Conservation (phyloP, 2,113 vertebrate genomes). For the Monopterus albus region DNA sequence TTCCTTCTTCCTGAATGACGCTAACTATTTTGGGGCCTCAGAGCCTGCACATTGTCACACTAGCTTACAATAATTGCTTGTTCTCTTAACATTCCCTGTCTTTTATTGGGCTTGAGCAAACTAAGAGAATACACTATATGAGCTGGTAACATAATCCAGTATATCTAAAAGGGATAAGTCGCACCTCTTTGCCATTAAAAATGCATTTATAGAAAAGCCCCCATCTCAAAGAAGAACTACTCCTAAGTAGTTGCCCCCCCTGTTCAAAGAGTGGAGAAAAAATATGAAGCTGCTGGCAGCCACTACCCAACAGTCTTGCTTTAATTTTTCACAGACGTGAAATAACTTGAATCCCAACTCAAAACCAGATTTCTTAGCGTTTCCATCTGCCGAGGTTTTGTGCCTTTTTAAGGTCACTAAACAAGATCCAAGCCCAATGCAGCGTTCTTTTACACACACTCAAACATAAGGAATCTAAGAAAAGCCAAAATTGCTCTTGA, state of each 20-base stretch:
- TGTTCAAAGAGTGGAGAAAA: constrained; percentile 44
- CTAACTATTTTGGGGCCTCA: constrained; percentile 38
- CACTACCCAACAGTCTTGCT: neutral
- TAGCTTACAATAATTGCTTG: constrained; percentile 61
- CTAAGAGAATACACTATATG: constrained; percentile 26
- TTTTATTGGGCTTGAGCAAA: constrained; percentile 23
- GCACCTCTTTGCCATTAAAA: constrained; percentile 65
- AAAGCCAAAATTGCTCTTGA: constrained; percentile 18
- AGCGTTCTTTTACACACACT: constrained; percentile 37
- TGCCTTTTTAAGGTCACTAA: constrained; percentile 2
- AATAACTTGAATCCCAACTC: neutral
- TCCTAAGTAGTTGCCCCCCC: constrained; percentile 44
- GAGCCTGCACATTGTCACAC: constrained; percentile 38
- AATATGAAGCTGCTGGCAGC: constrained; percentile 5
- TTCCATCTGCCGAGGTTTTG: neutral
- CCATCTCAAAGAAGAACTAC: constrained; percentile 13
- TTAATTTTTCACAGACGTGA: constrained; percentile 22
- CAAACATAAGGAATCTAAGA: constrained; percentile 31
- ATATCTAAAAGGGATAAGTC: constrained; percentile 49
- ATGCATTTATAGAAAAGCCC: constrained; percentile 54
- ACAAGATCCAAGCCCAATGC: neutral
- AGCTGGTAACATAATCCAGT: constrained; percentile 49
- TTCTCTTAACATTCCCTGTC: constrained; percentile 27
- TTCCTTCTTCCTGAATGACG: constrained; percentile 18
- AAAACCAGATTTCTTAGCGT: neutral